Conservation (phyloP, 2,888 invertebrate species). For the Tetramorium bicarinatum region DNA sequence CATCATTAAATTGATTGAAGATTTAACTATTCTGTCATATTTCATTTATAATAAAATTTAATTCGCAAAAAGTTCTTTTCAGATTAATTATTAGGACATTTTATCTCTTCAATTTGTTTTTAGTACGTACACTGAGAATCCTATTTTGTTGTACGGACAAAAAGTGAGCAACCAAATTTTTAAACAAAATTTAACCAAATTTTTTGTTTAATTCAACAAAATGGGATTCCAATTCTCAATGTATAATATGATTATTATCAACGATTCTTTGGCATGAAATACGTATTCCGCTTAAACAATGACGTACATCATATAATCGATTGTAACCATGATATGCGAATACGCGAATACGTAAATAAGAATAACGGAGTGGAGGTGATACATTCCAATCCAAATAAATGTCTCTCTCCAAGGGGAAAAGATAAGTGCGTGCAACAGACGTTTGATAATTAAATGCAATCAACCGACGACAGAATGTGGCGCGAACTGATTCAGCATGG, state of each 20-base stretch:
- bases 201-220: too few species aligned
- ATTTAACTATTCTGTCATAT: not conserved
- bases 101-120: not conserved
- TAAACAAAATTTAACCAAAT: too few species aligned
- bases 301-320: too few species aligned
- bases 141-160: too few species aligned
- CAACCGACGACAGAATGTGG: conserved; percentile 44
- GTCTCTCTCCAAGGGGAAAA: conserved; percentile 22
- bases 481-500: conserved; percentile 47
- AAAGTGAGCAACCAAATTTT: too few species aligned
- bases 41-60: not conserved
- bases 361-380: conserved; percentile 18
- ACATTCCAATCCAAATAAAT: conserved; percentile 49
- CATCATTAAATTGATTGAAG: not conserved
- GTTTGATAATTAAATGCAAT: conserved; percentile 66
- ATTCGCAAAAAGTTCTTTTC: not conserved
- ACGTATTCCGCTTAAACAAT: conserved; percentile 1
- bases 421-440: conserved; percentile 56
- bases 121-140: not conserved
- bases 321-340: conserved; percentile 1
- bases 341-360: conserved; percentile 61
- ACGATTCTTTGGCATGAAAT: not conserved
- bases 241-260: too few species aligned
- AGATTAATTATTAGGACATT: not conserved
- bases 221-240: too few species aligned